These are phyloP conservation scores for Hyperoodon ampullatus DNA, from an alignment of 2,113 vertebrate species.

Conservation along the genomic window DNA sequence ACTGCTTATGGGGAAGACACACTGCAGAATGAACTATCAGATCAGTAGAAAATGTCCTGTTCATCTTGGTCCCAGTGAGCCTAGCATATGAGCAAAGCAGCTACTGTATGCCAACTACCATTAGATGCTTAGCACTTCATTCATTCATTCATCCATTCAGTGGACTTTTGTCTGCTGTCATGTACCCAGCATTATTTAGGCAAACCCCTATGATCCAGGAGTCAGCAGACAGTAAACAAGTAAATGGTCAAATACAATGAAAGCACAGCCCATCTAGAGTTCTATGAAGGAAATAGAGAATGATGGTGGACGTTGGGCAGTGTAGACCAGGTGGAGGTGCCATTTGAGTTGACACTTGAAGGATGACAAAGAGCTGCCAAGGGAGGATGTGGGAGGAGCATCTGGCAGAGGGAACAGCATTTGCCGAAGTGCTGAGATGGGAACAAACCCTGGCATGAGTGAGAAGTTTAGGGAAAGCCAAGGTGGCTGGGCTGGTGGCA, in stretches of 20 bases:
- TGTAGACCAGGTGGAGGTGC: background rate
- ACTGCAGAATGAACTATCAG: background rate
- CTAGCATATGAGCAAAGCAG: background rate
- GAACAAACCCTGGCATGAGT: no score
- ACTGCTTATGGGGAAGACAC: background rate
- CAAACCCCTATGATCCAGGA: background rate
- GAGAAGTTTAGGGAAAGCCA: no score
- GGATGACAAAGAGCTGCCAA: background rate
- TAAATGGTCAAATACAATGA: background rate
- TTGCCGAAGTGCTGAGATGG: background rate
- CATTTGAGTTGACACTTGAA: background rate
- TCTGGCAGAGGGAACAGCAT: background rate
- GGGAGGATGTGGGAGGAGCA: background rate
- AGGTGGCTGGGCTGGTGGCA: background rate
- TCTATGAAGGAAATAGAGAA: background rate
- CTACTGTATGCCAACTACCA: background rate
- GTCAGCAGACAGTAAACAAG: background rate
- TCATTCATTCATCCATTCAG: no score
- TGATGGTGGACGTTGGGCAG: background rate
- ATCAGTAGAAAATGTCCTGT: background rate
- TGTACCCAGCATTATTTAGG: background rate
- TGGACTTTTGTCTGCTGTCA: background rate
- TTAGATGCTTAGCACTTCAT: background rate
- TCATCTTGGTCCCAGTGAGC: background rate
- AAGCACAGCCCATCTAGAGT: background rate